Percentiles rank a stretch among this genome's conserved stretches.
phyloP scores from a whole-genome alignment of 2,888 invertebrate genomes.

The Brachypalpus laphriformis region DNA sequence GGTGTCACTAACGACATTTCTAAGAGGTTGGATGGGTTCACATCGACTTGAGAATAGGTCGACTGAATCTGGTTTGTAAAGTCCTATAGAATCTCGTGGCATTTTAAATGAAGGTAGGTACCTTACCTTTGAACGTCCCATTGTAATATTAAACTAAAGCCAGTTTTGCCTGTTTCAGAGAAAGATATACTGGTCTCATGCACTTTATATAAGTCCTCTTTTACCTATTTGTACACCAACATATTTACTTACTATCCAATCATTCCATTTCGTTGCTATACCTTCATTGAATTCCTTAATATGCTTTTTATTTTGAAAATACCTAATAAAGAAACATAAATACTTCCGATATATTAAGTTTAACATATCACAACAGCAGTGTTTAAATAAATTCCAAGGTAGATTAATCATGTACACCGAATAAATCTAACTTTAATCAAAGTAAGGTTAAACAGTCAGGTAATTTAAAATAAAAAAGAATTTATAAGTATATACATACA shows the following conservation, averaged over 20 bases:
- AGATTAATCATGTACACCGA: constrained; percentile 49
- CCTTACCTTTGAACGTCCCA: no score
- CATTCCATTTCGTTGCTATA: constrained; percentile 7
- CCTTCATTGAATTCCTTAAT: background rate
- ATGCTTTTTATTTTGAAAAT: background rate
- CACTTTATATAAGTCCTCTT: background rate
- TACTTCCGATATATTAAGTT: constrained; percentile 52
- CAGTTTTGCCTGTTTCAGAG: no score
- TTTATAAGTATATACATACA: background rate
- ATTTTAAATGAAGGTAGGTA: no score
- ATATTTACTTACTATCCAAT: background rate
- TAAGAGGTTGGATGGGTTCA: no score
- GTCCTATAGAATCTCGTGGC: no score
- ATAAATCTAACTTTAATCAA: constrained; percentile 2
- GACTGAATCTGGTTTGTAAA: no score
- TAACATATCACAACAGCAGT: constrained; percentile 58
- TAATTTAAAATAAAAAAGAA: background rate
- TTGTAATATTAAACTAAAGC: no score
- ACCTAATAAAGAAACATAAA: background rate
- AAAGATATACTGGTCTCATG: no score
- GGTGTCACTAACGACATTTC: no score
- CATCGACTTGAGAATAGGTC: no score
- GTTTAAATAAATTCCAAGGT: constrained; percentile 6
- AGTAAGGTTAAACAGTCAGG: constrained; percentile 1
- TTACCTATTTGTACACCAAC: background rate